These are phyloP conservation scores for Odocoileus virginianus DNA, from an alignment of 2,113 vertebrate species.

Conservation along the genomic window DNA sequence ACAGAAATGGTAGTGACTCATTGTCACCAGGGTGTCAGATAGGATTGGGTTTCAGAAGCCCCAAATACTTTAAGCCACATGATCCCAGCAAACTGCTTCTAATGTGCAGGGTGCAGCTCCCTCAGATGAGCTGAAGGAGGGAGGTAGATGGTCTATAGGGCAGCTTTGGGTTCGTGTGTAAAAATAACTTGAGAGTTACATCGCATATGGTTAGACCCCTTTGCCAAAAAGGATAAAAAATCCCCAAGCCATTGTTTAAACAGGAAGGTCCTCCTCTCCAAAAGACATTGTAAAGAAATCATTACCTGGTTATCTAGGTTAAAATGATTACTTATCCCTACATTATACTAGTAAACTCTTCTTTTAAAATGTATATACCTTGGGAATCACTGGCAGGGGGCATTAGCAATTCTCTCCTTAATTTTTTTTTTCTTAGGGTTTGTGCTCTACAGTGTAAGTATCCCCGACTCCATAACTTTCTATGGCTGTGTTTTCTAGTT, in stretches of 20 bases:
- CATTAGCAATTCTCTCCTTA: background rate
- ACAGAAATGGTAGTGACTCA: background rate
- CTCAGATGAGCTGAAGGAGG: background rate
- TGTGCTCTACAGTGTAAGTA: background rate
- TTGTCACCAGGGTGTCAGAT: background rate
- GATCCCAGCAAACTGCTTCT: background rate
- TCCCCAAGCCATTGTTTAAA: background rate
- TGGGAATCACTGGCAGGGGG: background rate
- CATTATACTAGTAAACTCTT: background rate
- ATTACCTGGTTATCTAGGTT: background rate
- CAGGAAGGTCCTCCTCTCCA: background rate
- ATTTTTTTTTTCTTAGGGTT: background rate
- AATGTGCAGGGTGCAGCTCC: background rate
- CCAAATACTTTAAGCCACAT: background rate
- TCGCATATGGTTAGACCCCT: background rate
- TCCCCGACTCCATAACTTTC: background rate
- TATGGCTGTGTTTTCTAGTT: background rate
- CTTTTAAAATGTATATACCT: background rate
- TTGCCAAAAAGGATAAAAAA: background rate
- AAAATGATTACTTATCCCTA: background rate
- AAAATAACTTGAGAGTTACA: background rate
- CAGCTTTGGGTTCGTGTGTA: background rate
- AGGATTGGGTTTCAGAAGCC: background rate
- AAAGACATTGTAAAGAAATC: background rate
- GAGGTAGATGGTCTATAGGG: background rate